Conservation (phyloP, 2,797 vertebrate genomes). For the Okamejei kenojei region DNA sequence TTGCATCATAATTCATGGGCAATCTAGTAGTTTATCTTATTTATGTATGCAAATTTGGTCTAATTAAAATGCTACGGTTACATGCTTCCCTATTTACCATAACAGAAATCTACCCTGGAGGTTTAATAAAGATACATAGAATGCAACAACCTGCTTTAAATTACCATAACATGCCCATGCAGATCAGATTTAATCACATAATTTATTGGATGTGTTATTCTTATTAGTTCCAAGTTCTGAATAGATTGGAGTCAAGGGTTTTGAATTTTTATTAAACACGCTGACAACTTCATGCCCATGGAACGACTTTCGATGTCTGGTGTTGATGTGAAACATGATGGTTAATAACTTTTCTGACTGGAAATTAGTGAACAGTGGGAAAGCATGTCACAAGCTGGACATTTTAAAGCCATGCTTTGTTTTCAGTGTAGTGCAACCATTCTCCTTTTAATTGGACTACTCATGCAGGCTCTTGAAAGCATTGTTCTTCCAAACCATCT, state of each 20-base stretch:
- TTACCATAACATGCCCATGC: conserved; percentile 19
- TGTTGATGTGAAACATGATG: not conserved
- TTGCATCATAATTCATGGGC: not conserved
- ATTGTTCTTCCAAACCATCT: not conserved
- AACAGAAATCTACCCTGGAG: conserved; percentile 28
- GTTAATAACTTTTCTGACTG: not conserved
- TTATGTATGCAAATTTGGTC: not conserved
- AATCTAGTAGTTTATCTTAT: not conserved
- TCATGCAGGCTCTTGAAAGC: not conserved
- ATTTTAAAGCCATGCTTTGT: not conserved
- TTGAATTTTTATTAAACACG: not conserved
- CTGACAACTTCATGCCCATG: not conserved
- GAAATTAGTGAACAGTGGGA: not conserved
- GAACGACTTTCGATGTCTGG: not conserved
- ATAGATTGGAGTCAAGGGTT: not conserved
- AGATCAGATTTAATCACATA: conserved; percentile 32
- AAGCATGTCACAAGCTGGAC: not conserved
- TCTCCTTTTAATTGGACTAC: not conserved
- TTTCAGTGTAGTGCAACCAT: not conserved
- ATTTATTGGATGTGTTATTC: conserved; percentile 28
- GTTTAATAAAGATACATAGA: conserved; percentile 28
- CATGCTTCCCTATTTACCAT: not conserved
- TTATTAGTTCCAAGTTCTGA: not conserved
- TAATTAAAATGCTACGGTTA: conserved; percentile 25
- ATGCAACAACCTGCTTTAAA: not conserved